Base-by-base conservation (phyloP, 2,888 invertebrate species). In the Myopa tessellatipennis region DNA sequence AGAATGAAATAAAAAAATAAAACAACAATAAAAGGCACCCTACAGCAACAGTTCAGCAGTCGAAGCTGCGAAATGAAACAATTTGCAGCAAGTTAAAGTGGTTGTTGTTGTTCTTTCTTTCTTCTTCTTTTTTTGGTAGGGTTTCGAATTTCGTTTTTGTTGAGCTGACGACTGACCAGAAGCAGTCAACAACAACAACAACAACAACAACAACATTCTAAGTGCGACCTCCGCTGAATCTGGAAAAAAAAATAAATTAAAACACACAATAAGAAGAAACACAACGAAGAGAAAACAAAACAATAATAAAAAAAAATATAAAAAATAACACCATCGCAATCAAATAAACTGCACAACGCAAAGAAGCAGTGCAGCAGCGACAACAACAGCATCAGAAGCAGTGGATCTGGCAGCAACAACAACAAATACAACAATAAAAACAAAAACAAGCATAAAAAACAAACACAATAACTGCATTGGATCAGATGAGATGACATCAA, bases 401-500 rank as follows among this genome's bases (percentile, higher is more conserved):
- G 26, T 61, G 26, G 26, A 61, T 10, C 8, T 61, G 61, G 18
- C 58, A 61, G 50, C 34, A 74, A 65, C 65, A 63, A 63, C 34
- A 60, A 36, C 34, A 16, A 34, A 58, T 60, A 38, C 50, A 50
- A 74, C 58, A 60, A 60, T 26, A 58, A 26, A n/a, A 76, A 61
- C 61, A 36, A 68, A 58, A 68, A 16, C 55, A 75, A 69, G 18
- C 36, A 45, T 16, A 7, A 6, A 6, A 8, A 69, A 5, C 16
- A 45, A 45, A 38, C 52, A 65, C 40, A 50, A 68, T 50, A 45
- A 45, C 45, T 8, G 45, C 45, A 8, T 45, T 45, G 45, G 45
- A 45, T 45, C 7, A n/a, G 73, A 61, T 45, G 45, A n/a, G 73
- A 61, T 73, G 61, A 74, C 67, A 74, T 36, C 52, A 74, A 74